Percentiles rank a stretch among this genome's conserved stretches.
These are phyloP conservation scores for Drosophila aldrichi DNA, from an alignment of 2,888 invertebrate genomes.

Conservation along the genomic window DNA sequence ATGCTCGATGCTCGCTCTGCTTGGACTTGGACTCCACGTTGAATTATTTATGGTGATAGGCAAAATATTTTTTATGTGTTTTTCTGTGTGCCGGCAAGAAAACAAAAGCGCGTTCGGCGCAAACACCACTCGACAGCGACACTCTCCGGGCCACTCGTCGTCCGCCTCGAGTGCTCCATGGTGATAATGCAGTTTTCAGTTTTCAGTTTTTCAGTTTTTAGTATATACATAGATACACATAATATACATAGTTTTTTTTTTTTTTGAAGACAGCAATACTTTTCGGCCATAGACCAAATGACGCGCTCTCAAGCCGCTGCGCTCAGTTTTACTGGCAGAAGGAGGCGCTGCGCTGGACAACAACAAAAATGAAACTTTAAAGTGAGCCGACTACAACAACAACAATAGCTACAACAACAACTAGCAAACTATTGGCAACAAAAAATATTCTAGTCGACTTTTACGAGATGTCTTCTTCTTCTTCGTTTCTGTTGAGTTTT, in stretches of 20 bases:
- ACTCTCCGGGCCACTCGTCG: slow-evolving; percentile 70
- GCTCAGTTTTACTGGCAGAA: slow-evolving; percentile 10
- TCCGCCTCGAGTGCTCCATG: slow-evolving; percentile 60
- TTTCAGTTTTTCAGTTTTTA: slow-evolving; percentile 19
- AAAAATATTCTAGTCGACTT: slow-evolving; percentile 42
- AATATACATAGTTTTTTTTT: not conserved
- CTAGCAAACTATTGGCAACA: slow-evolving; percentile 23
- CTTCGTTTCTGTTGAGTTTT: slow-evolving; percentile 45
- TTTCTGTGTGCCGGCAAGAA: slow-evolving; percentile 71
- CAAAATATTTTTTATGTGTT: slow-evolving; percentile 74
- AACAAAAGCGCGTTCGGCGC: slow-evolving; percentile 66
- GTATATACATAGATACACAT: not conserved
- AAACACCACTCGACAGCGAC: slow-evolving; percentile 71
- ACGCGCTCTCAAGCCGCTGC: slow-evolving; percentile 42
- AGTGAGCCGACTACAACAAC: slow-evolving; percentile 61
- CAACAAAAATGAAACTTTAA: slow-evolving; percentile 49
- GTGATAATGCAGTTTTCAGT: slow-evolving; percentile 79
- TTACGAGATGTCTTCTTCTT: slow-evolving; percentile 39
- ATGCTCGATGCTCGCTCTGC: slow-evolving; percentile 30
- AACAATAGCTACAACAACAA: too few relatives aligned
- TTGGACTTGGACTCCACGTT: slow-evolving; percentile 52
- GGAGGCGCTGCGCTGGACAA: slow-evolving; percentile 36
- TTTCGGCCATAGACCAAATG: slow-evolving; percentile 58
- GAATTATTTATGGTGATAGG: slow-evolving; percentile 83
- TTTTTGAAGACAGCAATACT: slow-evolving; percentile 31